Conservation (phyloP, 2,113 vertebrate genomes). For the Oriolus oriolus region DNA sequence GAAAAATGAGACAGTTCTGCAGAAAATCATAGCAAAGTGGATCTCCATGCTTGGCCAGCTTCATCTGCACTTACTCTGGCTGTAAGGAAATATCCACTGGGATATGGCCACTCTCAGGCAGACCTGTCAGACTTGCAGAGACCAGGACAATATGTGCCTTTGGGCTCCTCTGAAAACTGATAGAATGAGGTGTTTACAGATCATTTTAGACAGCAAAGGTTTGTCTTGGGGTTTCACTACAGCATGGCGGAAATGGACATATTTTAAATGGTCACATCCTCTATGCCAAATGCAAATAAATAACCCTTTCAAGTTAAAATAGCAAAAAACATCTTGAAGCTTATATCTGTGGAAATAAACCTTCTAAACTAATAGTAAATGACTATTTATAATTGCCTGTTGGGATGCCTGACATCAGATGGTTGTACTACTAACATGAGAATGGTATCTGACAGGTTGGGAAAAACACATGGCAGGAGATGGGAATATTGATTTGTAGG, state of each 20-base stretch:
- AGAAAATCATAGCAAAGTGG: not conserved
- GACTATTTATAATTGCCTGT: conserved; percentile 47
- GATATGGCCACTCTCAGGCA: not conserved
- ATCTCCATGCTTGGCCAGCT: not conserved
- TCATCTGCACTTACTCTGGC: not conserved
- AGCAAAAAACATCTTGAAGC: conserved; percentile 32
- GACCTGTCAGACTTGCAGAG: not conserved
- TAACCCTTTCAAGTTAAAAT: not conserved
- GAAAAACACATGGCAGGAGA: conserved; percentile 56
- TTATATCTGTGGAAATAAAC: not conserved
- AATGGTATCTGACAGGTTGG: conserved; percentile 36
- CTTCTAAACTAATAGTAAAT: conserved; percentile 34
- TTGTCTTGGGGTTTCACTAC: not conserved
- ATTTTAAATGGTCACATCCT: not conserved
- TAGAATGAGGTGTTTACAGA: not conserved
- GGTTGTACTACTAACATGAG: conserved; percentile 30
- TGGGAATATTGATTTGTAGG: conserved; percentile 12
- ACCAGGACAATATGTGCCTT: not conserved
- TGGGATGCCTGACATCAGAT: conserved; percentile 39
- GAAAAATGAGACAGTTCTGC: not conserved
- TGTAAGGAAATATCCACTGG: not conserved
- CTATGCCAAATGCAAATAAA: not conserved
- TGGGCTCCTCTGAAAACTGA: not conserved
- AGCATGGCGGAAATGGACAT: not conserved
- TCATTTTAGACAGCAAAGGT: not conserved